A percentile compares a stretch with the other conserved stretches of the same genome.
Conservation (phyloP, 2,888 invertebrate species). For the Ornithoptera alexandrae region DNA sequence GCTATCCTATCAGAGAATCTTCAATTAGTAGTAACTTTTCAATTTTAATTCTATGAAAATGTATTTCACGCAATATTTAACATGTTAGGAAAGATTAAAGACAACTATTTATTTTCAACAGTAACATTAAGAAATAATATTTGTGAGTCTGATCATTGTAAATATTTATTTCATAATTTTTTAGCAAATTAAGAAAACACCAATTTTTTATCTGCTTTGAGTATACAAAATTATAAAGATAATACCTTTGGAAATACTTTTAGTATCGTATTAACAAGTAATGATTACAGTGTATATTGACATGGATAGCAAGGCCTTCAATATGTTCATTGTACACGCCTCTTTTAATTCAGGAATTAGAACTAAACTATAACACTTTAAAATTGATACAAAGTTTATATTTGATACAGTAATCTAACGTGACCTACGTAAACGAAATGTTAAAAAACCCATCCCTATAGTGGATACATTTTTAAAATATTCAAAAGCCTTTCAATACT, state of each 20-base stretch:
- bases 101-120: not conserved
- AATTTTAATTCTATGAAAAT: slow-evolving; percentile 53
- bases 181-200: too few species aligned
- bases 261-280: too few species aligned
- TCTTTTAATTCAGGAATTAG: too few species aligned
- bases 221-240: too few species aligned
- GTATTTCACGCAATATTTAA: slow-evolving; percentile 35
- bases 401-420: not conserved
- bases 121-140: not conserved
- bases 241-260: too few species aligned
- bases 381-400: not conserved
- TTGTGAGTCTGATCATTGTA: not conserved
- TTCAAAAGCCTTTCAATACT: slow-evolving; percentile 39
- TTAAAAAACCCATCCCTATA: not conserved
- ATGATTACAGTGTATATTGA: too few species aligned
- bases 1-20: slow-evolving; percentile 56
- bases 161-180: too few species aligned
- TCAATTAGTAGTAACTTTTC: slow-evolving; percentile 72
- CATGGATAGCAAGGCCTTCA: too few species aligned
- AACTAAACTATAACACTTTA: too few species aligned
- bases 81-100: not conserved
- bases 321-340: too few species aligned
- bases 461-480: slow-evolving; percentile 30
- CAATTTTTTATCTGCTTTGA: too few species aligned
- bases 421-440: not conserved